Evolutionary conservation across 1,140 invertebrate genomes (phyloP), one percentile per base, ranked within the genome.

Genomic region (Mizuhopecten yessoensis): DNA sequence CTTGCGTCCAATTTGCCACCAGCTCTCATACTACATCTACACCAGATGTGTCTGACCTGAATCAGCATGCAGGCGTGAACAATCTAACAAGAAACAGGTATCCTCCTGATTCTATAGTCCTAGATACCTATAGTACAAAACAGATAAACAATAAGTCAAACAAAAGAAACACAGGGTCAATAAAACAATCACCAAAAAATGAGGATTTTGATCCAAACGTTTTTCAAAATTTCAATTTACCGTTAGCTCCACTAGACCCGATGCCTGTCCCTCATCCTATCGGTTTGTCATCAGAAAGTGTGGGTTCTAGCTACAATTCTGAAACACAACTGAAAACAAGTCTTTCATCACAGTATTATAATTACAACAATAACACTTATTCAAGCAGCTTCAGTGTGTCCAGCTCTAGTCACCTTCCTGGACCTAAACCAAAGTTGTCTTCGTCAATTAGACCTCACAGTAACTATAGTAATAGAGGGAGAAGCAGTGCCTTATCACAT

Each of bases 401-500:
- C 7, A 75, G n/a, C 29, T 5, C 57, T 17, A 75, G 57, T 29
- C 57, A 75, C 23, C n/a, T 75, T n/a, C 57, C n/a, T 75, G 57
- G 57, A 29, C 1, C 23, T 29, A 75, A 75, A 75, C 11, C 57
- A 29, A n/a, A n/a, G 29, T 7, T 75, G 5, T 75, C 57, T 75
- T 75, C n/a, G 23, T 75, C 57, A 0, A 29, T 7, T 29, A 75
- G 57, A n/a, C 17, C 57, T 75, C 57, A 75, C 23, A n/a, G 57
- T 75, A 75, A 7, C n/a, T 75, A 75, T 29, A 75, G 11, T 29
- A 75, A 75, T n/a, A 75, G n/a, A 75, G 57, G 57, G 29, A 75
- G 57, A 75, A 75, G 0, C 57, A 75, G 57, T 75, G 57, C 57
- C 57, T 75, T 75, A 75, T 75, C 57, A 75, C 57, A 75, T 29